Evolutionary conservation across 2,113 vertebrate species (phyloP).

Genomic region (Mesoclemmys tuberculata): DNA sequence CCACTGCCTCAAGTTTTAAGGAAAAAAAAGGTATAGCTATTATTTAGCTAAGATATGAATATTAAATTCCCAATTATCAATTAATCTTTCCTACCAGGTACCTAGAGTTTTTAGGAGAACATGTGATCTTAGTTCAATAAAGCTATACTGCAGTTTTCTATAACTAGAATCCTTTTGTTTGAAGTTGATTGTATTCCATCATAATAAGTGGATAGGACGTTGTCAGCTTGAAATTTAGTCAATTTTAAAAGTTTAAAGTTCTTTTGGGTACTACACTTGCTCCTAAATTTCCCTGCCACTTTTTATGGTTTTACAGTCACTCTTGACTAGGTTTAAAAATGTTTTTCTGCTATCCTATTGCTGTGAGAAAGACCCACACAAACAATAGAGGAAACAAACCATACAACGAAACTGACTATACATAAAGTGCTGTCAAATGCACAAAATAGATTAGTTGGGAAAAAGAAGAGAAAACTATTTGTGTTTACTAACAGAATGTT

Average conservation of each 20-base stretch:
- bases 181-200: background rate
- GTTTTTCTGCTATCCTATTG: background rate
- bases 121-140: background rate
- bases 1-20: background rate
- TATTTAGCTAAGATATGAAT: background rate
- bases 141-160: background rate
- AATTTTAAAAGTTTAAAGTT: background rate
- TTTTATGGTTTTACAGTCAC: background rate
- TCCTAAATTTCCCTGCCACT: background rate
- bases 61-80: background rate
- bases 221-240: background rate
- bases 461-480: background rate
- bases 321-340: background rate
- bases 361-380: background rate
- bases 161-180: background rate
- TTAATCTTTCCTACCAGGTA: background rate
- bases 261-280: background rate
- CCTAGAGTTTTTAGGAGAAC: background rate
- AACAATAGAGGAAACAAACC: background rate
- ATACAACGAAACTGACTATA: background rate
- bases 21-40: background rate
- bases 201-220: background rate
- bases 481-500: background rate
- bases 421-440: background rate
- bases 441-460: background rate